Percentiles rank a stretch among this genome's conserved stretches.
These are phyloP conservation scores for Enchytraeus crypticus DNA, from an alignment of 2,888 invertebrate genomes.

Conservation along the genomic window DNA sequence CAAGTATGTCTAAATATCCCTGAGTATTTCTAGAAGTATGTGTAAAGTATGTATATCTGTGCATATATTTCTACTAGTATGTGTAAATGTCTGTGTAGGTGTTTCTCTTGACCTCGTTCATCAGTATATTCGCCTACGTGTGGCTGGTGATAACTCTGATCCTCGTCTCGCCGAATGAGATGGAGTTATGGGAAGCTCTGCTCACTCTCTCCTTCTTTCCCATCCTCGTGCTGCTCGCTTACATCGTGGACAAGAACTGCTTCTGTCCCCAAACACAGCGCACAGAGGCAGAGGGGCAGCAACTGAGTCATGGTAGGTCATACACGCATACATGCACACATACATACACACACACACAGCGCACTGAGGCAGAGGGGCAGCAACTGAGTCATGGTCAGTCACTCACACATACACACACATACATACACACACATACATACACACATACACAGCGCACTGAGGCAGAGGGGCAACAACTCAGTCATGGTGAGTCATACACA, in stretches of 20 bases:
- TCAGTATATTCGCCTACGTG: slow-evolving; percentile 96
- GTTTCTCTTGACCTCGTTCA: slow-evolving; percentile 92
- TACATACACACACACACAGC: neutral
- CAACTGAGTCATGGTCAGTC: neutral
- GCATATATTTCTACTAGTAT: too few relatives aligned
- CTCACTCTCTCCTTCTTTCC: slow-evolving; percentile 95
- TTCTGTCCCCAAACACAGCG: slow-evolving; percentile 18
- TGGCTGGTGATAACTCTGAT: slow-evolving; percentile 93
- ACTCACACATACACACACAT: neutral
- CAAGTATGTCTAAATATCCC: too few relatives aligned
- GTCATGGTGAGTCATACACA: neutral
- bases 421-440: neutral
- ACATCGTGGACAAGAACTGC: slow-evolving; percentile 74
- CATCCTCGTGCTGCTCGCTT: slow-evolving; percentile 87
- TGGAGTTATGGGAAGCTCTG: slow-evolving; percentile 92
- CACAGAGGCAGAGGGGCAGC: neutral
- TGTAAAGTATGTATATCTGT: too few relatives aligned
- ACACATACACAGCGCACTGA: neutral
- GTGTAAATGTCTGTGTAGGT: slow-evolving; percentile 57
- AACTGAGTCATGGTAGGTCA: neutral
- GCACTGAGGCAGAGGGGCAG: too few relatives aligned
- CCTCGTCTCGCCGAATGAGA: slow-evolving; percentile 72
- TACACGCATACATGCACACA: neutral
- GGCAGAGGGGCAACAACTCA: too few relatives aligned
- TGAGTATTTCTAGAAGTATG: too few relatives aligned